A percentile compares a stretch with the other conserved stretches of the same genome.
These are phyloP conservation scores for Drosophila gunungcola DNA, from an alignment of 1,140 invertebrate genomes.

Conservation along the genomic window DNA sequence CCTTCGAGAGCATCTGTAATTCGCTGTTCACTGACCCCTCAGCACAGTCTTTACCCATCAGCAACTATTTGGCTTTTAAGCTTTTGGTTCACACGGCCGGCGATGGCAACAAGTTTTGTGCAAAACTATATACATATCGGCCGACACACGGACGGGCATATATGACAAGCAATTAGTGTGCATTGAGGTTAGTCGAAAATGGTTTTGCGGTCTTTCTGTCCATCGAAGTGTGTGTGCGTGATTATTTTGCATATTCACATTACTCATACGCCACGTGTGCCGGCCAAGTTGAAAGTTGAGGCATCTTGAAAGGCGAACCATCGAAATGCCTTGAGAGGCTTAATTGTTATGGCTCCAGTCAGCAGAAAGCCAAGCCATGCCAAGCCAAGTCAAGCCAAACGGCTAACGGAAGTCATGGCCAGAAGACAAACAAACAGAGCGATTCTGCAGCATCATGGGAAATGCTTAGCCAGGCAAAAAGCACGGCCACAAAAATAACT, in stretches of 20 bases:
- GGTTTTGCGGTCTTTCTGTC: slow-evolving; percentile 57
- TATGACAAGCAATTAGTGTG: slow-evolving; percentile 83
- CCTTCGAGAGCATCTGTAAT: slow-evolving; percentile 37
- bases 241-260: slow-evolving; percentile 64
- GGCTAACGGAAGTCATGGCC: slow-evolving; percentile 80
- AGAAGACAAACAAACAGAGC: slow-evolving; percentile 77
- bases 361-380: slow-evolving; percentile 55
- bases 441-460: slow-evolving; percentile 82
- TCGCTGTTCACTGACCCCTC: neutral
- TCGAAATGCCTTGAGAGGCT: slow-evolving; percentile 44
- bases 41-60: slow-evolving; percentile 54
- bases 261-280: slow-evolving; percentile 79
- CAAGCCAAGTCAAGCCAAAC: slow-evolving; percentile 44
- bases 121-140: slow-evolving; percentile 55
- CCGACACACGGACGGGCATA: slow-evolving; percentile 46
- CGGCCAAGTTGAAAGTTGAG: slow-evolving; percentile 70
- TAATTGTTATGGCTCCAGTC: slow-evolving; percentile 48
- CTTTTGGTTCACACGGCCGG: slow-evolving; percentile 76
- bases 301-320: slow-evolving; percentile 58
- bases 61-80: slow-evolving; percentile 70
- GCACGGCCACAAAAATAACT: slow-evolving; percentile 36
- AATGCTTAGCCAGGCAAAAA: slow-evolving; percentile 72
- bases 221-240: slow-evolving; percentile 21
- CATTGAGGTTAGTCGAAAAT: slow-evolving; percentile 81
- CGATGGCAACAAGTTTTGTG: slow-evolving; percentile 70